These are phyloP conservation scores for Spizaetus ornatus DNA, from an alignment of 2,113 vertebrate species.

Conservation along the genomic window DNA sequence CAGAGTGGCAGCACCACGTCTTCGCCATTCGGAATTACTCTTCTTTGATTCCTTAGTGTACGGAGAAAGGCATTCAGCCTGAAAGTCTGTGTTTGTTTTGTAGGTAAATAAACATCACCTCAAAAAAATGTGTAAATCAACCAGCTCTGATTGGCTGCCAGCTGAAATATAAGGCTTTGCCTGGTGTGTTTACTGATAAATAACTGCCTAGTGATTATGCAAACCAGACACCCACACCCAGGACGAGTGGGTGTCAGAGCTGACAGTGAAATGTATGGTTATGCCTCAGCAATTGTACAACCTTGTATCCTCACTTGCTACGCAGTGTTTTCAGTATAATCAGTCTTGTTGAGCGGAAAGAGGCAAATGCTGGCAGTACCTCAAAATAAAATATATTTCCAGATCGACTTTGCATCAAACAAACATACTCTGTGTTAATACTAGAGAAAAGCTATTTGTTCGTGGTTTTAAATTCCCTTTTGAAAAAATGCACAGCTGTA, in stretches of 20 bases:
- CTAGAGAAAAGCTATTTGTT: not conserved
- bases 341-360: slow-evolving; percentile 1
- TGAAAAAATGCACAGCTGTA: not conserved
- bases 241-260: not conserved
- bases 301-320: not conserved
- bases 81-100: not conserved
- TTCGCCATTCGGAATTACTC: fast-evolving
- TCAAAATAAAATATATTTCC: slow-evolving; percentile 13
- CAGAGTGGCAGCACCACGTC: fast-evolving
- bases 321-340: not conserved
- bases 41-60: not conserved
- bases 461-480: not conserved
- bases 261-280: slow-evolving; percentile 17
- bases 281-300: not conserved
- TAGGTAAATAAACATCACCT: not conserved
- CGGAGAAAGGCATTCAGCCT: not conserved
- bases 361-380: not conserved
- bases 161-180: not conserved
- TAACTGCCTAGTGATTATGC: not conserved
- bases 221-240: not conserved
- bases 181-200: slow-evolving; percentile 1
- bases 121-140: not conserved
- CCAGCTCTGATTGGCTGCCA: not conserved
- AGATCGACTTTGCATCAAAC: not conserved
- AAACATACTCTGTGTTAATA: fast-evolving